Percentiles rank a stretch among this genome's conserved stretches.
phyloP scores from a whole-genome alignment of 23 tunicate species.

The Halocynthia aurantium region DNA sequence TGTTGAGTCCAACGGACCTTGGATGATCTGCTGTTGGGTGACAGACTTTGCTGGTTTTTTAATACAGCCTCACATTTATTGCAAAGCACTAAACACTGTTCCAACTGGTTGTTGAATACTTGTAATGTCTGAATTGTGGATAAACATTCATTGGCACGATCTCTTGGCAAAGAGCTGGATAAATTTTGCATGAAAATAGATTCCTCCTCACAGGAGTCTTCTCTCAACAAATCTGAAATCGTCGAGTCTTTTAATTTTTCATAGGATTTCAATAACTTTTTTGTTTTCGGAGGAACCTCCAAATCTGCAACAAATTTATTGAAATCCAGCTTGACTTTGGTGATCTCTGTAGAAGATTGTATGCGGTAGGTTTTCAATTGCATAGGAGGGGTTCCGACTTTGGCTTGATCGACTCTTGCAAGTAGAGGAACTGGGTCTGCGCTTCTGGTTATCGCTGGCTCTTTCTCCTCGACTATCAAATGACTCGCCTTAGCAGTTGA shows the following conservation, averaged over 20 bases:
- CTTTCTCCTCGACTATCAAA: no score
- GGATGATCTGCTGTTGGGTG: background rate
- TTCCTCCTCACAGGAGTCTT: conserved; percentile 4
- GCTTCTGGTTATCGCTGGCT: no score
- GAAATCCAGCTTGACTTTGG: conserved; percentile 13
- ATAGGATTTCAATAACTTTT: conserved; percentile 1
- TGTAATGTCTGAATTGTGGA: background rate
- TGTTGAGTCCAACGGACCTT: background rate
- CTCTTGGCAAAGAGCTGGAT: background rate
- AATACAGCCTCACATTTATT: background rate
- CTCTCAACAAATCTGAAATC: background rate
- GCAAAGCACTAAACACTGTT: conserved; percentile 3
- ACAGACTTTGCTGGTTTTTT: background rate
- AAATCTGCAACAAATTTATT: background rate
- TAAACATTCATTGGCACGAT: background rate
- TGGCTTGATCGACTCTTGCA: no score
- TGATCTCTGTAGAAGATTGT: background rate
- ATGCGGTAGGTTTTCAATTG: no score
- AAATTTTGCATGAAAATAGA: background rate
- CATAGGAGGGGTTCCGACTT: no score
- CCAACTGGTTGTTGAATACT: background rate
- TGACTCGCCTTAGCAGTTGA: no score
- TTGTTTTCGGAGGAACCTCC: conserved; percentile 6
- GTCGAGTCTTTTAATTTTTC: background rate
- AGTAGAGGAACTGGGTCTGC: no score